Evolutionary conservation across 2,888 invertebrate genomes (phyloP).

Genomic region (Chrysina gloriosa): DNA sequence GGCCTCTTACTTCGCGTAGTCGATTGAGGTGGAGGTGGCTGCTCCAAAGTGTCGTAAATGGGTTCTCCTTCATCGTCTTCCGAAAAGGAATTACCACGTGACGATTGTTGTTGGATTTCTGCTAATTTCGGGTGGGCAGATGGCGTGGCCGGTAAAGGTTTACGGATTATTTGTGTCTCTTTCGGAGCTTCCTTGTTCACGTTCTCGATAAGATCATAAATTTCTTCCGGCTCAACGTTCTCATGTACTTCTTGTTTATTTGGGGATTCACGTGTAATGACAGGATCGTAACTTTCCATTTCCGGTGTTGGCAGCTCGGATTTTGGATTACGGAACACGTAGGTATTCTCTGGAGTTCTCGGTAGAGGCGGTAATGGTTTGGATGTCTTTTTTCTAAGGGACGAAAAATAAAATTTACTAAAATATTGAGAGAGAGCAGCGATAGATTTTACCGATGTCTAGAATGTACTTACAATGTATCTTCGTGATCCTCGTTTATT

Average conservation of each 20-base stretch:
- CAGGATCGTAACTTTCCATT: constrained; percentile 11
- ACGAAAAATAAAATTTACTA: too few species aligned
- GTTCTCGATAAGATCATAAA: constrained; percentile 29
- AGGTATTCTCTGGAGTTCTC: constrained; percentile 1
- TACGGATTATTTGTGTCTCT: background rate
- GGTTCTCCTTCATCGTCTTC: constrained; percentile 16
- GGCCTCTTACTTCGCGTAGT: background rate
- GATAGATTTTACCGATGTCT: too few species aligned
- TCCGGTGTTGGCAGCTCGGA: background rate
- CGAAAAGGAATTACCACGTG: constrained; percentile 3
- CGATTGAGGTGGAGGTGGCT: background rate
- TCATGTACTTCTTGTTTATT: background rate
- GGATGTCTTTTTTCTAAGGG: background rate
- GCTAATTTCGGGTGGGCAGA: background rate
- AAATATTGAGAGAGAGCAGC: too few species aligned
- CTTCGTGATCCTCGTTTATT: background rate
- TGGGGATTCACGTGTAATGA: background rate
- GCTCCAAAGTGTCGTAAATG: constrained; percentile 2
- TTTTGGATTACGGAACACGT: background rate
- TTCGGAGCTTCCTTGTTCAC: too few species aligned
- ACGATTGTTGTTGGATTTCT: background rate
- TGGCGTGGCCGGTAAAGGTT: constrained; percentile 4
- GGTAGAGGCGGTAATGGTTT: constrained; percentile 33
- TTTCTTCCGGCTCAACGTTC: constrained; percentile 25
- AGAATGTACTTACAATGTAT: constrained; percentile 4